These are phyloP conservation scores for Mantis religiosa DNA, from an alignment of 2,888 invertebrate species.

Conservation along the genomic window DNA sequence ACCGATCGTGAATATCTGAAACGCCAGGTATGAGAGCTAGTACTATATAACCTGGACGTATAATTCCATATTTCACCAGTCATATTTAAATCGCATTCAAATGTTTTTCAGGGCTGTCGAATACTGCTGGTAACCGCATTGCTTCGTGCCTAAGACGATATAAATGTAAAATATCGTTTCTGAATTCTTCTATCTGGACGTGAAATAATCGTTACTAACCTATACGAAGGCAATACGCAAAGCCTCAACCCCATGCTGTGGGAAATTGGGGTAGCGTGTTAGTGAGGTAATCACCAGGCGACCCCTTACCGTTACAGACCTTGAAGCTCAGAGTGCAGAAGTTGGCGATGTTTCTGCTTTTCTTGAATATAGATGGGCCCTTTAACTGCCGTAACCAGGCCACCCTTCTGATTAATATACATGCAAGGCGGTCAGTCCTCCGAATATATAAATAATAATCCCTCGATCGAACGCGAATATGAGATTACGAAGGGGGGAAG, in stretches of 20 bases:
- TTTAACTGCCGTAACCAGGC: not conserved
- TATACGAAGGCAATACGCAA: not conserved
- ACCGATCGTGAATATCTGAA: no score
- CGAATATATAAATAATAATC: not conserved
- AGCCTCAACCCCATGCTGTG: not conserved
- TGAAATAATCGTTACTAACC: not conserved
- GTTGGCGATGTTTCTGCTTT: not conserved
- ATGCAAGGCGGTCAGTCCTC: not conserved
- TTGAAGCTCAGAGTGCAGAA: not conserved
- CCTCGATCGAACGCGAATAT: not conserved
- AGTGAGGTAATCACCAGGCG: not conserved
- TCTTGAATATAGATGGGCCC: not conserved
- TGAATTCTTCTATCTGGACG: not conserved
- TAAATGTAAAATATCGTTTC: not conserved
- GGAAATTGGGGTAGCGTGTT: not conserved
- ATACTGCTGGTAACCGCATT: not conserved
- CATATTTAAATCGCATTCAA: no score
- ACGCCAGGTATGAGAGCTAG: no score
- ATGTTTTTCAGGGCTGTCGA: no score
- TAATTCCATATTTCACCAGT: no score
- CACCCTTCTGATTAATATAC: not conserved
- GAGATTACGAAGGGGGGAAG: no score
- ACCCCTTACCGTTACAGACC: not conserved
- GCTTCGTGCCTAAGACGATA: not conserved
- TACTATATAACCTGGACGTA: no score